Evolutionary conservation across 2,797 vertebrate species (phyloP).

Genomic region (Synaphobranchus kaupii): DNA sequence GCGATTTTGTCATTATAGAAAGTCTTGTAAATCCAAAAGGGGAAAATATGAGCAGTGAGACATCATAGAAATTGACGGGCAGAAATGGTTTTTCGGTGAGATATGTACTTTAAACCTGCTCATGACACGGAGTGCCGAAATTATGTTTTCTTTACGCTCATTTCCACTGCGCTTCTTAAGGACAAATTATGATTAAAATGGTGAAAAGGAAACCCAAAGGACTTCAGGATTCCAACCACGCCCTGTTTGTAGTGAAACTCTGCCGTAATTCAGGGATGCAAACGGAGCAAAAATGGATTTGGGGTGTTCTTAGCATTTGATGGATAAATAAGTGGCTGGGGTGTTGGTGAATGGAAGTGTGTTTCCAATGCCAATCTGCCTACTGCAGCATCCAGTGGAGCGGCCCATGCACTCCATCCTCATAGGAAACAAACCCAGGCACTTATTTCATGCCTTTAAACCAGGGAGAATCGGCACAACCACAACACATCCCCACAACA

Average conservation of each 20-base stretch:
- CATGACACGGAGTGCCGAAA: background rate
- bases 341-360: slow-evolving; percentile 56
- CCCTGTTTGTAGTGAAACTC: slow-evolving; percentile 33
- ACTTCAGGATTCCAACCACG: background rate
- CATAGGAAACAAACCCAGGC: slow-evolving; percentile 60
- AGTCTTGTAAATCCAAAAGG: slow-evolving; percentile 54
- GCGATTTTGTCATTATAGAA: slow-evolving; percentile 52
- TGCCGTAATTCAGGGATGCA: slow-evolving; percentile 35
- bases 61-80: background rate
- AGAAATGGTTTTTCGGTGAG: slow-evolving; percentile 36
- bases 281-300: slow-evolving; percentile 46
- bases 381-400: slow-evolving; percentile 49
- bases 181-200: background rate
- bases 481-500: slow-evolving; percentile 21
- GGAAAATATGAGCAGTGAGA: slow-evolving; percentile 7
- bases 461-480: slow-evolving; percentile 63
- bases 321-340: slow-evolving; percentile 55
- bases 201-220: slow-evolving; percentile 11
- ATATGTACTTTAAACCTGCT: slow-evolving; percentile 37
- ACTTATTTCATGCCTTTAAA: slow-evolving; percentile 81
- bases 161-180: background rate
- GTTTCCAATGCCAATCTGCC: slow-evolving; percentile 60
- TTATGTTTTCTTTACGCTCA: background rate
- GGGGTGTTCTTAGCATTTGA: slow-evolving; percentile 45
- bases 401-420: slow-evolving; percentile 56